phyloP scores from a whole-genome alignment of 1,140 invertebrate genomes.

The Callitettix versicolor region DNA sequence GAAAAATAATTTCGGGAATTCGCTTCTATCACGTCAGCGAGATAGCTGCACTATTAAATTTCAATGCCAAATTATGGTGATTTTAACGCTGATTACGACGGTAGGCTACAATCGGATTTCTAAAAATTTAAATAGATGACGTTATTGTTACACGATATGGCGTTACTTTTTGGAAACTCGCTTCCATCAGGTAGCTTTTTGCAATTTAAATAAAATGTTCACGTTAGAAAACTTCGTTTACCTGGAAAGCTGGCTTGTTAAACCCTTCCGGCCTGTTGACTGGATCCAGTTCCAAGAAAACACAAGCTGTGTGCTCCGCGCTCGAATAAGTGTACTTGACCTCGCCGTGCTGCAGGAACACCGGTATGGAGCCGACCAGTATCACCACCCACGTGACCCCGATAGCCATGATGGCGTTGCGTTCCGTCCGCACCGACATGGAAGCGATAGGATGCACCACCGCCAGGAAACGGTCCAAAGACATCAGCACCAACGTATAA shows the following conservation, averaged over 20 bases:
- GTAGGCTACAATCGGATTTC: too few species aligned
- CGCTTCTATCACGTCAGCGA: too few species aligned
- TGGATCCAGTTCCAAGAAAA: conserved; percentile 45
- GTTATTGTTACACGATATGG: too few species aligned
- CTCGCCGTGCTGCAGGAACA: conserved; percentile 69
- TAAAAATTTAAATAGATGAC: too few species aligned
- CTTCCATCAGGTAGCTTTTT: too few species aligned
- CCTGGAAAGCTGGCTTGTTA: conserved; percentile 54
- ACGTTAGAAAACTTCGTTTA: too few species aligned
- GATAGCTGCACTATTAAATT: too few species aligned
- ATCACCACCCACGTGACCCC: conserved; percentile 72
- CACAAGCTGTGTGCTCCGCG: conserved; percentile 49
- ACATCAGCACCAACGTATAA: conserved; percentile 91
- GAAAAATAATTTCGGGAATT: too few species aligned
- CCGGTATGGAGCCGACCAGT: conserved; percentile 60
- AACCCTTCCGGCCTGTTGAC: conserved; percentile 38
- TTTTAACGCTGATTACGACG: too few species aligned
- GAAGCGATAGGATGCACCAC: conserved; percentile 88
- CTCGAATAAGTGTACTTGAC: conserved; percentile 49
- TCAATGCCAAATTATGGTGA: too few species aligned
- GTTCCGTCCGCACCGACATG: conserved; percentile 77
- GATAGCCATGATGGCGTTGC: conserved; percentile 71
- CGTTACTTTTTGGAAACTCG: too few species aligned
- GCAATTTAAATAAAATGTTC: too few species aligned
- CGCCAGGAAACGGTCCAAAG: conserved; percentile 83